Percentiles rank a stretch among this genome's conserved stretches.
phyloP scores from a whole-genome alignment of 2,113 vertebrate genomes.

The Notothenia rossii region DNA sequence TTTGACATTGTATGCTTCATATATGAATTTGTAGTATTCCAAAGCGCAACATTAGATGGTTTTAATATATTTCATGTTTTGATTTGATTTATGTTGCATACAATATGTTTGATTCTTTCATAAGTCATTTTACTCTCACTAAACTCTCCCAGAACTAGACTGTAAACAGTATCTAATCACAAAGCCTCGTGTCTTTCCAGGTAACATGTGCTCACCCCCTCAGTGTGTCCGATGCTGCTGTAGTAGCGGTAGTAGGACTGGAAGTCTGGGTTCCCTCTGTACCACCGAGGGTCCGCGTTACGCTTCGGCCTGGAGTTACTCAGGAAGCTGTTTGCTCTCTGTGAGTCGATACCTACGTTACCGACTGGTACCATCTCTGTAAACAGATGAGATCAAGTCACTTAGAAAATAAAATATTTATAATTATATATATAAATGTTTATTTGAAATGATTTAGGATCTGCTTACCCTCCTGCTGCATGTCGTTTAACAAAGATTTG shows the following conservation, averaged over 20 bases:
- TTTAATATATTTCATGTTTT: too few species aligned
- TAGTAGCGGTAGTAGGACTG: constrained; percentile 88
- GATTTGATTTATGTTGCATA: too few species aligned
- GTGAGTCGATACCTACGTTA: constrained; percentile 63
- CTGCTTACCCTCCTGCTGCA: constrained; percentile 77
- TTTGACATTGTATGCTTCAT: neutral
- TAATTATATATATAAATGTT: too few species aligned
- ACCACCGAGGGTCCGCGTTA: constrained; percentile 80
- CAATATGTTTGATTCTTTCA: too few species aligned
- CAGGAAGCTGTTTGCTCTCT: constrained; percentile 80
- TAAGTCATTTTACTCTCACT: neutral
- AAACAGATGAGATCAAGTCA: neutral
- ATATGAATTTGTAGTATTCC: too few species aligned
- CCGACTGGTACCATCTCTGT: constrained; percentile 72
- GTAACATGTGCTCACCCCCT: constrained; percentile 81
- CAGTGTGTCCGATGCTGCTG: constrained; percentile 87
- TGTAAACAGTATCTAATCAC: too few species aligned
- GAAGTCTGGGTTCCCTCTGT: constrained; percentile 84
- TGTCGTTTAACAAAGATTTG: constrained; percentile 76
- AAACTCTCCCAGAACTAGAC: neutral
- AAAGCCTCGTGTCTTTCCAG: neutral
- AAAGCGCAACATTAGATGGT: too few species aligned
- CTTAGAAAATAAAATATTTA: neutral
- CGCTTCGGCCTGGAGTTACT: constrained; percentile 78
- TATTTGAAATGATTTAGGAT: neutral